phyloP scores from a whole-genome alignment of 2,113 vertebrate species.

The Cheirogaleus medius region DNA sequence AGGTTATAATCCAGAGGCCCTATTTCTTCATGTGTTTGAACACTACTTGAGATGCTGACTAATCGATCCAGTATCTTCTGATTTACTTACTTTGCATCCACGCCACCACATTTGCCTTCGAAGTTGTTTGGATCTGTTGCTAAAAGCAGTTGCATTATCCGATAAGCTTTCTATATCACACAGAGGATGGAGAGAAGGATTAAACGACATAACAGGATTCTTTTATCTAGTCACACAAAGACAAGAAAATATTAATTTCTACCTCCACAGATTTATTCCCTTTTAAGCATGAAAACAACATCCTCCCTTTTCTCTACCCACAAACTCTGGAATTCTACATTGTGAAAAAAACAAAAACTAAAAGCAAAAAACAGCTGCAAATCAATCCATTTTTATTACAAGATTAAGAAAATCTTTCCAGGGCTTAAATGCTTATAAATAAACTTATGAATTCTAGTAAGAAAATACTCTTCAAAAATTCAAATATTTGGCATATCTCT shows the following conservation, averaged over 20 bases:
- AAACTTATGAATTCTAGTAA: neutral
- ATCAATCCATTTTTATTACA: neutral
- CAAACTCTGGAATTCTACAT: neutral
- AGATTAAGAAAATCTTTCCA: neutral
- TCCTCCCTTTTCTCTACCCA: neutral
- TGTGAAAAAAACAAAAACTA: neutral
- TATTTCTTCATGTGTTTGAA: neutral
- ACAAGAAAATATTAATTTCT: slow-evolving; percentile 69
- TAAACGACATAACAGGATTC: slow-evolving; percentile 64
- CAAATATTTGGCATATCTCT: neutral
- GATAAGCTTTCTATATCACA: slow-evolving; percentile 93
- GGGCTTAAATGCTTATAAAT: neutral
- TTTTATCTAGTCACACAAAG: slow-evolving; percentile 66
- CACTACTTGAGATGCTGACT: neutral
- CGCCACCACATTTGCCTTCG: slow-evolving; percentile 99
- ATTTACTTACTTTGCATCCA: slow-evolving; percentile 92
- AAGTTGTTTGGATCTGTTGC: slow-evolving; percentile 98
- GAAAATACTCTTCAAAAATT: slow-evolving; percentile 40
- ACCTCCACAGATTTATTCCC: slow-evolving; percentile 7
- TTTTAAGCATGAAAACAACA: slow-evolving; percentile 47
- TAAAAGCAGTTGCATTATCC: slow-evolving; percentile 98
- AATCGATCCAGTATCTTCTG: fast-evolving
- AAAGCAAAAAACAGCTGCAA: neutral
- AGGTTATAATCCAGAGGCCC: neutral
- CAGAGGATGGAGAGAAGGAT: slow-evolving; percentile 69